A percentile compares a stretch with the other conserved stretches of the same genome.
These are phyloP conservation scores for Triplophysa bombifrons DNA, from an alignment of 2,797 vertebrate genomes.

Conservation along the genomic window DNA sequence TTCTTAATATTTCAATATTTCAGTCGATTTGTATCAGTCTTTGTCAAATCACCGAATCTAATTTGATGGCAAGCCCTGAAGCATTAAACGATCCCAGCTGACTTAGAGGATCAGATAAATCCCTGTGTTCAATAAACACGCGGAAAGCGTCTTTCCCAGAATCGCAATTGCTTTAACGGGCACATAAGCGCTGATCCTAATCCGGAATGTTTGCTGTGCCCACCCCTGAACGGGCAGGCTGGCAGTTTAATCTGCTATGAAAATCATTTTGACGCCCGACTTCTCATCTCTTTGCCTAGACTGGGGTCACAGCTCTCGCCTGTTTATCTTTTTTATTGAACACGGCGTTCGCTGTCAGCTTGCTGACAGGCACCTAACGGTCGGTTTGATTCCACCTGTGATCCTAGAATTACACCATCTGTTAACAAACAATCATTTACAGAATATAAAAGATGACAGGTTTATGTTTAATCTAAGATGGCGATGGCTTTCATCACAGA, in stretches of 20 bases:
- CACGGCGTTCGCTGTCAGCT: constrained; percentile 36
- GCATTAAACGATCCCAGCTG: constrained; percentile 78
- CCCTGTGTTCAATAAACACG: constrained; percentile 76
- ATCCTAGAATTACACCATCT: constrained; percentile 68
- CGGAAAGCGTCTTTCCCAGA: constrained; percentile 76
- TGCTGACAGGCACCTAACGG: constrained; percentile 40
- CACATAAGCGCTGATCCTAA: constrained; percentile 77
- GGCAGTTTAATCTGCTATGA: constrained; percentile 58
- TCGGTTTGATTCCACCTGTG: constrained; percentile 53
- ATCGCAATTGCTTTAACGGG: constrained; percentile 81
- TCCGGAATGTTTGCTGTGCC: constrained; percentile 74
- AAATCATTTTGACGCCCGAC: constrained; percentile 52
- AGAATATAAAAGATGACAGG: constrained; percentile 61
- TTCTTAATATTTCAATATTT: neutral
- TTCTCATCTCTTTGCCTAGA: constrained; percentile 42
- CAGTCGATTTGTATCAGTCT: constrained; percentile 66
- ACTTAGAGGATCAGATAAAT: constrained; percentile 82
- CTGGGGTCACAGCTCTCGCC: constrained; percentile 55
- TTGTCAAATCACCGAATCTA: constrained; percentile 76
- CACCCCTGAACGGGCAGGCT: constrained; percentile 55
- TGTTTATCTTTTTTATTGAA: constrained; percentile 51
- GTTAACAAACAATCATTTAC: constrained; percentile 63
- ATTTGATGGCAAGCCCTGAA: constrained; percentile 75
- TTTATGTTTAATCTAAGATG: constrained; percentile 11
- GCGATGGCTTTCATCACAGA: neutral